These are phyloP conservation scores for Oceanites oceanicus DNA, from an alignment of 2,113 vertebrate species.

Conservation along the genomic window DNA sequence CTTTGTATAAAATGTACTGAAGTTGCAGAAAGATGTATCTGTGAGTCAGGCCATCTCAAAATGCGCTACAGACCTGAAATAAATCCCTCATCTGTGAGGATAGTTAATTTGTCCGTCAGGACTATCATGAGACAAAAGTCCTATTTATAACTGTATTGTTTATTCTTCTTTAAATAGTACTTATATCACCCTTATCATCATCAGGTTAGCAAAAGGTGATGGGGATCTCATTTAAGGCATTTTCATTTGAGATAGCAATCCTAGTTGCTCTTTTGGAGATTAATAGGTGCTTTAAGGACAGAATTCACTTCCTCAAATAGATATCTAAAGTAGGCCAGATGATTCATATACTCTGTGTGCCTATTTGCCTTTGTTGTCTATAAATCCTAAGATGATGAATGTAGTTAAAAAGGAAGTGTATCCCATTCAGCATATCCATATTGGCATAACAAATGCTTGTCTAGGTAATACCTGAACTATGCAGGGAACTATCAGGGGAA, in stretches of 20 bases:
- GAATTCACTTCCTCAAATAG: constrained; percentile 2
- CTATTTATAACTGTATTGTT: not conserved
- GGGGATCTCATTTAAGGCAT: not conserved
- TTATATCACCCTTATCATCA: not conserved
- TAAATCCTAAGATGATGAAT: constrained; percentile 1
- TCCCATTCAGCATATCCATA: not conserved
- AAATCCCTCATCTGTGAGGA: not conserved
- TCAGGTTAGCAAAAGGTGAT: not conserved
- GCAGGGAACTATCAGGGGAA: not conserved
- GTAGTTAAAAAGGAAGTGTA: not conserved
- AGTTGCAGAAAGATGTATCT: not conserved
- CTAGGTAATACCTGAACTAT: not conserved
- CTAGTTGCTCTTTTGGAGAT: not conserved
- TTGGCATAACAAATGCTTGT: not conserved
- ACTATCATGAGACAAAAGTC: not conserved
- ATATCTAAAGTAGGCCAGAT: constrained; percentile 11
- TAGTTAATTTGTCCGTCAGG: not conserved
- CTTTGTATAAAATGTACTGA: not conserved
- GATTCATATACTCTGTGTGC: not conserved
- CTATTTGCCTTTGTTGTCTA: not conserved
- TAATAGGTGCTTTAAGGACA: not conserved
- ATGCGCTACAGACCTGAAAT: not conserved
- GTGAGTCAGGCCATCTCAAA: not conserved
- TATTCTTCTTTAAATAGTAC: not conserved
- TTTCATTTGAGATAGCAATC: not conserved